Conservation (phyloP, 2,888 invertebrate species). For the Oeneis ivallda region DNA sequence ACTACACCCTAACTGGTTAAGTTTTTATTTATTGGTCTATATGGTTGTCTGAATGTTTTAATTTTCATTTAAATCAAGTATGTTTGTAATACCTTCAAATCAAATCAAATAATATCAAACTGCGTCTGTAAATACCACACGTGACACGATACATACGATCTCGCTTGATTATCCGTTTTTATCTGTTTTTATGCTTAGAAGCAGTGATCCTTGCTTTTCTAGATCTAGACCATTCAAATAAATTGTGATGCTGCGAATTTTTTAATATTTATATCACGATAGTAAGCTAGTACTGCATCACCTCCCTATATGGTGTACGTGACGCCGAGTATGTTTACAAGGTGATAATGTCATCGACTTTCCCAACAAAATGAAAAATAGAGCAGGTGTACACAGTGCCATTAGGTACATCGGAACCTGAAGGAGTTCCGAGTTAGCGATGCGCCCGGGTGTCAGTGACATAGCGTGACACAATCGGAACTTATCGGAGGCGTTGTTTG, state of each 20-base stretch:
- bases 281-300: neutral
- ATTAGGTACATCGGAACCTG: constrained; percentile 27
- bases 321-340: constrained; percentile 7
- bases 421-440: constrained; percentile 43
- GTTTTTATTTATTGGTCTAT: too few species aligned
- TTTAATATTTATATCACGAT: neutral
- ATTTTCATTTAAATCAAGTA: too few species aligned
- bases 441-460: constrained; percentile 68
- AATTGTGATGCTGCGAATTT: neutral
- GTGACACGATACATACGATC: too few species aligned
- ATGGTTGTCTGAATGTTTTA: too few species aligned
- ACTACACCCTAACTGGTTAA: too few species aligned
- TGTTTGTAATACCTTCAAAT: too few species aligned
- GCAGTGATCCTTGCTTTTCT: neutral
- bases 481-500: constrained; percentile 79
- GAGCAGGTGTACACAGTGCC: constrained; percentile 27
- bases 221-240: neutral
- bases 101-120: too few species aligned
- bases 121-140: too few species aligned
- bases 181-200: too few species aligned
- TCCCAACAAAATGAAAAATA: constrained; percentile 23
- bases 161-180: too few species aligned
- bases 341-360: constrained; percentile 7
- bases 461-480: constrained; percentile 73
- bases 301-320: constrained; percentile 12